These are phyloP conservation scores for Fukomys damarensis DNA, from an alignment of 2,113 vertebrate species.

Conservation along the genomic window DNA sequence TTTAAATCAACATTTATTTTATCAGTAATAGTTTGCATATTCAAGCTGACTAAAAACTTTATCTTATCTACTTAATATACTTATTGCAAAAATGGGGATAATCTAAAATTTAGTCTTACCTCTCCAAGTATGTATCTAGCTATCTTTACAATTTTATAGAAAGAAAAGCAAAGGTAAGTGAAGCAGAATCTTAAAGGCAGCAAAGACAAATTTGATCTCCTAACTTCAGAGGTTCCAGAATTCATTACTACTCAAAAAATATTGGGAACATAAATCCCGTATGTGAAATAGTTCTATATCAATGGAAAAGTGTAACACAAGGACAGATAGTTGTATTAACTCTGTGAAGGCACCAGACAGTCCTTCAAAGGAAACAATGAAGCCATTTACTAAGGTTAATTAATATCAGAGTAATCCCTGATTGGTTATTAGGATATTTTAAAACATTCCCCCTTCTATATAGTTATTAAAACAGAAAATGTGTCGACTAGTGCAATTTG, in stretches of 20 bases:
- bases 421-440: neutral
- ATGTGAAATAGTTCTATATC: neutral
- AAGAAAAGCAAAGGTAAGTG: neutral
- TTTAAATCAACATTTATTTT: constrained; percentile 39
- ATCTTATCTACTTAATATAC: neutral
- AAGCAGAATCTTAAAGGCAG: neutral
- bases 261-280: neutral
- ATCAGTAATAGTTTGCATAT: neutral
- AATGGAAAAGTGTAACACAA: neutral
- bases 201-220: neutral
- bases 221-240: neutral
- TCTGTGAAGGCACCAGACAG: neutral
- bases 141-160: neutral
- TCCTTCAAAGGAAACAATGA: neutral
- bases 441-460: neutral
- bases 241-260: neutral
- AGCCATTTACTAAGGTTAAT: neutral
- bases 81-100: neutral
- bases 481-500: neutral
- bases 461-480: neutral
- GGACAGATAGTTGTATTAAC: neutral
- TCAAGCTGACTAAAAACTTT: constrained; percentile 36
- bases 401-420: neutral
- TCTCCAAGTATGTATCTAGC: neutral
- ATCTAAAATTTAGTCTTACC: neutral